Evolutionary conservation across 2,113 vertebrate genomes (phyloP), one percentile per base, ranked within the genome.

Genomic region (Aspidoscelis tigris): DNA sequence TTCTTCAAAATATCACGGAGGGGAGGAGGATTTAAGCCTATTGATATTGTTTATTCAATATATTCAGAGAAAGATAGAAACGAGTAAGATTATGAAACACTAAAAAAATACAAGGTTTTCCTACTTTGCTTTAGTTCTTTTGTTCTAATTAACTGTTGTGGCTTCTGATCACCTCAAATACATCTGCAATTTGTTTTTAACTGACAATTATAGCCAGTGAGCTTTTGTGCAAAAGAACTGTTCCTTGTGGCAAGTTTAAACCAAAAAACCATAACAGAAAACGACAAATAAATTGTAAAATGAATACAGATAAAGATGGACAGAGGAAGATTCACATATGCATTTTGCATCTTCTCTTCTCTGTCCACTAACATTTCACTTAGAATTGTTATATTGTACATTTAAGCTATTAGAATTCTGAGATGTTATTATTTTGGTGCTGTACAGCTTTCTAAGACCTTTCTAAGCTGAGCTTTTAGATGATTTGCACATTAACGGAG

Each of bases 401-500:
- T 87, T 89, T 70, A 73, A 70, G 88, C 87, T 94, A 94, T 90
- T 93, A 93, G 91, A 92, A 92, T 86, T 85, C 88, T 76, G 89
- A 87, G 92, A 91, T 90, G 82, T 90, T 91, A 95, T 95, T 91
- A 95, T 92, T 95, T 96, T 91, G 93, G 90, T 92, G 76, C 89
- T 93, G 64, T 87, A 88, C 71, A 8, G 89, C 81, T 91, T 95
- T 93, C 90, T 94, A 93, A 94, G 94, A 93, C 90, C 91, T 92
- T 90, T 89, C 94, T 92, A 92, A 95, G 93, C 94, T 85, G 87
- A 94, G 94, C 93, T 94, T 96, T 96, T 93, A 95, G 97, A 96
- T 97, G 97, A 98, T 98, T 97, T 97, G 96, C 97, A 98, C 97
- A 98, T 97, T 98, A 98, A 97, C 95, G 93, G 95, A 96, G 95